Evolutionary conservation across 2,888 invertebrate genomes (phyloP).

Genomic region (Griposia aprilina): DNA sequence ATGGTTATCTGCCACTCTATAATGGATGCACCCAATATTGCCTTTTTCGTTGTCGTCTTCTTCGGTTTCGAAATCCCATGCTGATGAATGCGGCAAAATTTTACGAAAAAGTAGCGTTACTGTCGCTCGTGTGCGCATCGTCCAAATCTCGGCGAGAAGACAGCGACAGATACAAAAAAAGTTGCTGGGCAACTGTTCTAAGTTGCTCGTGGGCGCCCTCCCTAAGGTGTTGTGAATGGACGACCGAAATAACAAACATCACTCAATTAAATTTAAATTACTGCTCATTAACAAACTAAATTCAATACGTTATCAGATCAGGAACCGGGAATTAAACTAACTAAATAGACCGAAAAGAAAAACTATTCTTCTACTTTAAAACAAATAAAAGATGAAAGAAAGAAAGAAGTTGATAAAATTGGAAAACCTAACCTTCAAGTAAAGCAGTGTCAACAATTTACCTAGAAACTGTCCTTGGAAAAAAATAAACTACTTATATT

Average conservation of each 20-base stretch:
- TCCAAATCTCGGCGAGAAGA: too few species aligned
- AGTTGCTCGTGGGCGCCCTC: too few species aligned
- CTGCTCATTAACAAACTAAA: not conserved
- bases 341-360: not conserved
- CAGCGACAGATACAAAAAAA: too few species aligned
- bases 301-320: not conserved
- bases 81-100: too few species aligned
- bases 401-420: not conserved
- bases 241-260: not conserved
- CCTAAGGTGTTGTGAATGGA: too few species aligned
- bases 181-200: too few species aligned
- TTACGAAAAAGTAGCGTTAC: too few species aligned
- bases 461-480: constrained; percentile 21
- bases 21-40: too few species aligned
- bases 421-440: not conserved
- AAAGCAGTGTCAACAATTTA: constrained; percentile 1
- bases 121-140: too few species aligned
- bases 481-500: constrained; percentile 7
- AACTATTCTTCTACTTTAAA: not conserved
- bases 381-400: not conserved
- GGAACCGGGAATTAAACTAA: not conserved
- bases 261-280: not conserved
- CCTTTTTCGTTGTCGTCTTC: too few species aligned
- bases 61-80: too few species aligned
- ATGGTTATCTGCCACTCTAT: too few species aligned